Evolutionary conservation across 2,888 invertebrate genomes (phyloP).

Genomic region (Escarpia spicata): DNA sequence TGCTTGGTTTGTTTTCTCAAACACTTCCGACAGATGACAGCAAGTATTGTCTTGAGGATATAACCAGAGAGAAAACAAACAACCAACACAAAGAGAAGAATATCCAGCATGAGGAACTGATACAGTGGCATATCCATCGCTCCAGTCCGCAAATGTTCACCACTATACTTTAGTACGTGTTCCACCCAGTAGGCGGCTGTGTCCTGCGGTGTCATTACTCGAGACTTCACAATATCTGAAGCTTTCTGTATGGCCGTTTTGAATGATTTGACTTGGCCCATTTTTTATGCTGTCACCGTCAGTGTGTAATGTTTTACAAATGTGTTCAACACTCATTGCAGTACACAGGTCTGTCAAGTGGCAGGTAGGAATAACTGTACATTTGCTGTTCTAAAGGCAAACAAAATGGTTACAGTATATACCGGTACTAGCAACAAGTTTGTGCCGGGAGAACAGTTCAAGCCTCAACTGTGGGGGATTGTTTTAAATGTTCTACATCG

Average conservation of each 20-base stretch:
- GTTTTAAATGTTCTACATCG: too few species aligned
- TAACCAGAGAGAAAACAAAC: slow-evolving; percentile 24
- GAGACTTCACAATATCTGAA: slow-evolving; percentile 36
- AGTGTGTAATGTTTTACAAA: too few species aligned
- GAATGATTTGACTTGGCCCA: slow-evolving; percentile 33
- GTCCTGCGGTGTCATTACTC: slow-evolving; percentile 37
- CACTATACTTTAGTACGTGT: slow-evolving; percentile 49
- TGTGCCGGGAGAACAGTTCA: too few species aligned
- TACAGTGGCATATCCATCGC: slow-evolving; percentile 43
- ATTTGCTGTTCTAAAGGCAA: too few species aligned
- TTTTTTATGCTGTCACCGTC: too few species aligned
- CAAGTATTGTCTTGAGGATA: neutral
- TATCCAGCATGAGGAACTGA: slow-evolving; percentile 44
- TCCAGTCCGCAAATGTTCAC: slow-evolving; percentile 43
- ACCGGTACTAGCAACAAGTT: too few species aligned
- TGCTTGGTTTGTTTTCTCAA: neutral
- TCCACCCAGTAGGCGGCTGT: slow-evolving; percentile 48
- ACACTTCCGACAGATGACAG: neutral
- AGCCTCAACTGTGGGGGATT: too few species aligned
- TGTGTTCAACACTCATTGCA: too few species aligned
- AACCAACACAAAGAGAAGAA: slow-evolving; percentile 18
- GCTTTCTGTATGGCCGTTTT: slow-evolving; percentile 37
- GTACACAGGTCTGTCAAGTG: too few species aligned
- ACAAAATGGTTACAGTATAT: too few species aligned
- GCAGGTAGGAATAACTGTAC: too few species aligned